Evolutionary conservation across 1,140 invertebrate genomes (phyloP).

Genomic region (Hyles vespertilio): DNA sequence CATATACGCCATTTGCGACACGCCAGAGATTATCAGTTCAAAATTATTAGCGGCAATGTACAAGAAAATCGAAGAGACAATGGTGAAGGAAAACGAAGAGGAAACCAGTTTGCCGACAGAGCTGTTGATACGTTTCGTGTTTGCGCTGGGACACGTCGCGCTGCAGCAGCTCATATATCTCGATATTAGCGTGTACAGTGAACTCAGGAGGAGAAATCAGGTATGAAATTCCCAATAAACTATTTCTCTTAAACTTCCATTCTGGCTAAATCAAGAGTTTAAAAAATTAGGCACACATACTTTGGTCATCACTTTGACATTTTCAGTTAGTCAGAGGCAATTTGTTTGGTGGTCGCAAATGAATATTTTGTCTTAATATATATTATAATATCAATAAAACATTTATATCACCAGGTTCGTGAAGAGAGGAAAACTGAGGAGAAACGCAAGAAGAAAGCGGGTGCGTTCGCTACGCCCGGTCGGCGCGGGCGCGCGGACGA

Average conservation of each 20-base stretch:
- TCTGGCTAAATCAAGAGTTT: neutral
- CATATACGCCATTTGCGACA: slow-evolving; percentile 66
- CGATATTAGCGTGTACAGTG: slow-evolving; percentile 84
- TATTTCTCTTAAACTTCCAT: neutral
- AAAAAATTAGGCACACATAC: neutral
- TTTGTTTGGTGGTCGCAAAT: neutral
- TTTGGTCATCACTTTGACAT: no score
- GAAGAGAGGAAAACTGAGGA: slow-evolving; percentile 61
- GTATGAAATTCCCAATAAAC: slow-evolving; percentile 28
- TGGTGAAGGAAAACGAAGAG: slow-evolving; percentile 55
- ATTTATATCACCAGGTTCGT: slow-evolving; percentile 36
- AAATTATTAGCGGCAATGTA: slow-evolving; percentile 64
- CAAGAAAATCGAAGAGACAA: slow-evolving; percentile 66
- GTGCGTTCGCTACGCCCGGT: slow-evolving; percentile 48
- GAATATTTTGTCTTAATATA: neutral
- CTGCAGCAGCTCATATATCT: slow-evolving; percentile 86
- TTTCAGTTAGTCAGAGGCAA: neutral
- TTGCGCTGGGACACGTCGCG: slow-evolving; percentile 83
- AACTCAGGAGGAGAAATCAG: slow-evolving; percentile 69
- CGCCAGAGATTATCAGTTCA: slow-evolving; percentile 55
- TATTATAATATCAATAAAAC: no score
- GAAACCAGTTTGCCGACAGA: slow-evolving; percentile 56
- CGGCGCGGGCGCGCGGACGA: slow-evolving; percentile 44
- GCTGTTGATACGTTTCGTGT: slow-evolving; percentile 80
- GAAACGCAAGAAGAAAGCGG: slow-evolving; percentile 62